These are phyloP conservation scores for Drosophila meridionalis DNA, from an alignment of 2,888 invertebrate species.

Conservation along the genomic window DNA sequence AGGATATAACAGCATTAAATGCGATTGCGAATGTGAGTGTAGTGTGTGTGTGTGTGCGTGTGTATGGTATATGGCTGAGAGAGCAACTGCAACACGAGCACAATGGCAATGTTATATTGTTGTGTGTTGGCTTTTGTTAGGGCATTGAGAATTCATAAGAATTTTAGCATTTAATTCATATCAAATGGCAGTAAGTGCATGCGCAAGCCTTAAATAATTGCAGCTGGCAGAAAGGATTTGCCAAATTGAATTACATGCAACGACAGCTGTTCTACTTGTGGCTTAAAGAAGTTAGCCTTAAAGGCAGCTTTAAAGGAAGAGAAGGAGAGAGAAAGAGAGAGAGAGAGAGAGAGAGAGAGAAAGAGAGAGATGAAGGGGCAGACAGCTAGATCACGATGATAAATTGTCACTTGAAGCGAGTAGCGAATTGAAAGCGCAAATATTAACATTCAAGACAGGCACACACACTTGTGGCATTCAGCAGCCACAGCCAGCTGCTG, in stretches of 20 bases:
- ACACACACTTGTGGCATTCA: conserved; percentile 65
- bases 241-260: conserved; percentile 42
- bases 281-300: conserved; percentile 31
- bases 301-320: conserved; percentile 31
- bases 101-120: conserved; percentile 40
- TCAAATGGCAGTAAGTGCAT: conserved; percentile 68
- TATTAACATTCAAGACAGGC: conserved; percentile 72
- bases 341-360: neutral
- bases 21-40: neutral
- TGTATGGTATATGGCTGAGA: conserved; percentile 3
- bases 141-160: conserved; percentile 56
- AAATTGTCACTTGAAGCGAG: conserved; percentile 56
- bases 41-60: neutral
- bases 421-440: conserved; percentile 72
- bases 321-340: neutral
- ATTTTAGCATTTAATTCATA: conserved; percentile 74
- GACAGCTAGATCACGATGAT: conserved; percentile 44
- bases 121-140: conserved; percentile 40
- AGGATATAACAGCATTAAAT: conserved; percentile 25
- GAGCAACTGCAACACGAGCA: conserved; percentile 41
- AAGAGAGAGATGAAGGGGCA: neutral
- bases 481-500: conserved; percentile 21
- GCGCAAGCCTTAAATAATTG: conserved; percentile 64
- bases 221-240: conserved; percentile 36
- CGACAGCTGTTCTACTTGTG: conserved; percentile 24